phyloP scores from a whole-genome alignment of 1,140 invertebrate genomes.

The Zaprionus taronus region DNA sequence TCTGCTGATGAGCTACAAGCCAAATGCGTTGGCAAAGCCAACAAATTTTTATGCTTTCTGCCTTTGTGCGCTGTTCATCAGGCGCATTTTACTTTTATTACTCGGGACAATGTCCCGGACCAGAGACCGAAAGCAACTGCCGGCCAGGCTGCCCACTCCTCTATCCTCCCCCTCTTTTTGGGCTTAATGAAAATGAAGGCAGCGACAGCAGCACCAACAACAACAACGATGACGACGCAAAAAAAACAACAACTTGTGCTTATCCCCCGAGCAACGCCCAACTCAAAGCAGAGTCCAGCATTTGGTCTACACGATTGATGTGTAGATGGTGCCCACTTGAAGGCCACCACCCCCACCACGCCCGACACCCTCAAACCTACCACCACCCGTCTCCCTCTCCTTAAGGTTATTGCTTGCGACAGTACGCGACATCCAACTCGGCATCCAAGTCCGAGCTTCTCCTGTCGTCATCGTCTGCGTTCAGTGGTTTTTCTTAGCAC shows the following conservation, averaged over 20 bases:
- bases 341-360: conserved; percentile 8
- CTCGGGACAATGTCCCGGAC: conserved; percentile 52
- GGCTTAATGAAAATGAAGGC: conserved; percentile 74
- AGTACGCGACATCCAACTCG: conserved; percentile 18
- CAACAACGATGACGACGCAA: background rate
- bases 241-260: conserved; percentile 19
- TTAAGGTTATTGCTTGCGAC: conserved; percentile 46
- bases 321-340: conserved; percentile 58
- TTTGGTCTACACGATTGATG: conserved; percentile 68
- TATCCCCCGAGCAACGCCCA: conserved; percentile 40
- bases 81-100: conserved; percentile 79
- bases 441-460: background rate
- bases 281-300: conserved; percentile 50
- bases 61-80: conserved; percentile 75
- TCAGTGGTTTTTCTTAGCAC: conserved; percentile 43
- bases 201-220: conserved; percentile 12
- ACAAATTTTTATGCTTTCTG: conserved; percentile 70
- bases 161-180: conserved; percentile 23
- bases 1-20: conserved; percentile 62
- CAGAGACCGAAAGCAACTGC: conserved; percentile 27
- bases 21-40: conserved; percentile 52
- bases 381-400: conserved; percentile 5
- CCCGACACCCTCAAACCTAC: background rate
- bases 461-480: conserved; percentile 5
- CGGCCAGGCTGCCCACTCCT: background rate